Conservation (phyloP, 2,797 vertebrate species). For the Bradypodion ventrale region DNA sequence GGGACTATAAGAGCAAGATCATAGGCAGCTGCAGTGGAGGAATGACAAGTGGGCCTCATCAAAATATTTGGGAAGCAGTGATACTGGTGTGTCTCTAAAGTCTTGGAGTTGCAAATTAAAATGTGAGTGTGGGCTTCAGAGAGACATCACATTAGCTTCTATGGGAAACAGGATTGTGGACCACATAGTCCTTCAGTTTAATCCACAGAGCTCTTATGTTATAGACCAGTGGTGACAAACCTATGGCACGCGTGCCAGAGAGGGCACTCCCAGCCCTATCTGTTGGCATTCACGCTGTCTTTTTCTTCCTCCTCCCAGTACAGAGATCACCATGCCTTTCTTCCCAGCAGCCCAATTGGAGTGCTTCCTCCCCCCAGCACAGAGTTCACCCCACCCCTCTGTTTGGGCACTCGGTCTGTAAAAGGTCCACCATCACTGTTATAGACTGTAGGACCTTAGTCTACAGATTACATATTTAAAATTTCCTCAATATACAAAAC, state of each 20-base stretch:
- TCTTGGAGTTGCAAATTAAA: not conserved
- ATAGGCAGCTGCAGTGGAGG: not conserved
- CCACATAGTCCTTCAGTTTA: not conserved
- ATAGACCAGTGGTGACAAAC: no score
- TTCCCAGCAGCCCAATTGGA: no score
- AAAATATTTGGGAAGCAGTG: not conserved
- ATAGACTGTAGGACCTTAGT: no score
- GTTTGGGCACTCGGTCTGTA: no score
- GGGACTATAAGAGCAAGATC: not conserved
- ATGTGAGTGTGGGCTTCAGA: not conserved
- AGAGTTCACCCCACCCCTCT: no score
- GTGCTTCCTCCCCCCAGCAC: no score
- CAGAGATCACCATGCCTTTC: no score
- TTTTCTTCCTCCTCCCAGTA: no score
- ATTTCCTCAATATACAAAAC: not conserved
- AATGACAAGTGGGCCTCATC: not conserved
- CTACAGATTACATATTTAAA: not conserved
- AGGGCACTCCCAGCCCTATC: no score
- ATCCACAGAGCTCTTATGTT: not conserved
- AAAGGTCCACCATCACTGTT: no score
- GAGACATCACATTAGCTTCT: not conserved
- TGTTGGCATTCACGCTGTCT: no score
- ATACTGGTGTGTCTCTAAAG: not conserved
- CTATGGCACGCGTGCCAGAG: no score
- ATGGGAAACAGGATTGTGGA: not conserved